Base-by-base conservation (phyloP, 2,113 vertebrate genomes). In the Nothobranchius furzeri region DNA sequence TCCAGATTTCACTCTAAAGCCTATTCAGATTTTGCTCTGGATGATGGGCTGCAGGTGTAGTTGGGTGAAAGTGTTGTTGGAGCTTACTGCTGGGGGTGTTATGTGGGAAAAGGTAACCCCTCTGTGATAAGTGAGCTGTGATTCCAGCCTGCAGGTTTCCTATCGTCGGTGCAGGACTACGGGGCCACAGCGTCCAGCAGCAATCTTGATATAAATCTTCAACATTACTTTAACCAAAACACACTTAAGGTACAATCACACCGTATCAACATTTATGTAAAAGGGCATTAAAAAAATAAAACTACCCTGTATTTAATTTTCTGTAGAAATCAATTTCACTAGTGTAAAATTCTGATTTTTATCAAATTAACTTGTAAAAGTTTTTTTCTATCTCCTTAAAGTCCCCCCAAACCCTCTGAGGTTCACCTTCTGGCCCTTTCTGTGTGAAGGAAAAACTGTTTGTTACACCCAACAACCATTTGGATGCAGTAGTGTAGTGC, bases 141-240 rank as follows among this genome's bases (percentile, higher is more conserved):
- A 30, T 91, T 90, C 64, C 88, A 92, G 91, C 46, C 76, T 61
- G 43, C 83, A 87, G 85, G 37, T 57, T 81, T 81, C 42, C 79
- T 79, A 4, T 30, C 30, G 4, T 30, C 30, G 4, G 30, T 30
- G 30, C 30, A 30, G 74, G 77, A 90, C 71, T 90, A 90, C 30
- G 82, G 78, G 47, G 84, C 87, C 71, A 87, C 76, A 43, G 42
- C 14, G 2, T 45, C 58, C 66, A 49, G 68, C 48, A n/a, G 30
- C 60, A 69, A 46, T 37, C 40, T 43, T 85, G 79, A 87, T 64
- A 78, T 63, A 63, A 84, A 76, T 42, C 81, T 70, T 70, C 70
- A 80, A 76, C 59, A 37, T 78, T 60, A 76, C 43, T 71, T 85
- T 83, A 81, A 82, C 40, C 65, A 66, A 82, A 89, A 86, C 52